A percentile compares a stretch with the other conserved stretches of the same genome.
Evolutionary conservation across 2,888 invertebrate genomes (phyloP).

Genomic region (Zygogramma bicolorata): DNA sequence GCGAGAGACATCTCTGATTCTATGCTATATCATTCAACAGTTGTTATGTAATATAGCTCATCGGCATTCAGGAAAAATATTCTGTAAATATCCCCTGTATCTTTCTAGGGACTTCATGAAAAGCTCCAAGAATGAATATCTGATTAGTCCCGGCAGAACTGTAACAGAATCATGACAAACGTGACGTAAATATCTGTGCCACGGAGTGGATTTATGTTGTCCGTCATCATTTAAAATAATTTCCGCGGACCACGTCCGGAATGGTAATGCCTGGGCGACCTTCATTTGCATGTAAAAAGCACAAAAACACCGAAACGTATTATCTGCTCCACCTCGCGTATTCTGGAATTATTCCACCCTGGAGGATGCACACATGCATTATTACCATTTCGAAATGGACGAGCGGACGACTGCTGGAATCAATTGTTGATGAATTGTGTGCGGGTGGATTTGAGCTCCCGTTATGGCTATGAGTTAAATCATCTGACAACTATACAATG

Average conservation of each 20-base stretch:
- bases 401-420: background rate
- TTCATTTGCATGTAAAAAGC: slow-evolving; percentile 42
- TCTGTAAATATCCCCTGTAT: no score
- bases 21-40: no score
- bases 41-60: no score
- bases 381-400: background rate
- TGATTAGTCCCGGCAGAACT: background rate
- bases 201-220: slow-evolving; percentile 36
- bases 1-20: no score
- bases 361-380: slow-evolving; percentile 11
- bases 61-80: no score
- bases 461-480: background rate
- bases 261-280: slow-evolving; percentile 37
- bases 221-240: slow-evolving; percentile 40
- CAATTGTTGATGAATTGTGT: background rate
- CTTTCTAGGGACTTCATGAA: no score
- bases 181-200: slow-evolving; percentile 34
- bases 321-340: slow-evolving; percentile 41
- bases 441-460: background rate
- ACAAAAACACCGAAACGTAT: slow-evolving; percentile 37
- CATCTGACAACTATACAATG: no score
- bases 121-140: background rate
- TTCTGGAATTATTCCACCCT: slow-evolving; percentile 39
- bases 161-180: slow-evolving; percentile 19
- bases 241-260: slow-evolving; percentile 35